Evolutionary conservation across 2,113 vertebrate species (phyloP), one percentile per base, ranked within the genome.

Genomic region (Vombatus ursinus): DNA sequence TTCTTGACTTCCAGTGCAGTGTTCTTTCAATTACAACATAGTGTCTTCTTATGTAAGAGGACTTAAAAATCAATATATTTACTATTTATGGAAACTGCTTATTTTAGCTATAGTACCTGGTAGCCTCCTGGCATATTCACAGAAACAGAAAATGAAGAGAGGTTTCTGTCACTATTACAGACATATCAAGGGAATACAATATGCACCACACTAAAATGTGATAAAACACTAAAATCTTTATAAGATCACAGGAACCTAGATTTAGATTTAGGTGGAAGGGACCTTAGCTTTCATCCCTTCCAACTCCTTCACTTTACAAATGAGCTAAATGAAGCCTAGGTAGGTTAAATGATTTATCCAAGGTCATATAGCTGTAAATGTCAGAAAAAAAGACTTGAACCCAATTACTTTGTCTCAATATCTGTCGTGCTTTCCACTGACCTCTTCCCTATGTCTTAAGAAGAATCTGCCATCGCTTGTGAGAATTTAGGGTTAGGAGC

Each of bases 101-200:
- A 50, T 95, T 92, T 94, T 89, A 68, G 93, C 51, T 47, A 2
- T 28, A 92, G 10, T 37, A 92, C 3, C 26, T 37, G 1, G 49
- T 49, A 61, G 24, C 6, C n/a, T 25, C 7, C 31, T 50, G 91
- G 26, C 50, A 91, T 51, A 3, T 25, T 50, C 53, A 47, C 16
- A 52, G 84, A 95, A 93, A 93, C 25, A 52, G 68, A 92, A 90
- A 95, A 16, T 50, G n/a, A 93, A 77, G 50, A 94, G 44, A 90
- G 31, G 51, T 52, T 94, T 57, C 53, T 89, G 50, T 48, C 44
- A 22, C n/a, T 50, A 50, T 68, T 68, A 68, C 3, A 68, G 57
- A 37, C 57, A 68, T 31, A 68, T 61, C 28, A 68, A 68, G 31
- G 26, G 54, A 31, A 8, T 57, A 57, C 54, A 57, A 9, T 57